These are phyloP conservation scores for Drosophila helvetica DNA, from an alignment of 2,888 invertebrate species.

Conservation along the genomic window DNA sequence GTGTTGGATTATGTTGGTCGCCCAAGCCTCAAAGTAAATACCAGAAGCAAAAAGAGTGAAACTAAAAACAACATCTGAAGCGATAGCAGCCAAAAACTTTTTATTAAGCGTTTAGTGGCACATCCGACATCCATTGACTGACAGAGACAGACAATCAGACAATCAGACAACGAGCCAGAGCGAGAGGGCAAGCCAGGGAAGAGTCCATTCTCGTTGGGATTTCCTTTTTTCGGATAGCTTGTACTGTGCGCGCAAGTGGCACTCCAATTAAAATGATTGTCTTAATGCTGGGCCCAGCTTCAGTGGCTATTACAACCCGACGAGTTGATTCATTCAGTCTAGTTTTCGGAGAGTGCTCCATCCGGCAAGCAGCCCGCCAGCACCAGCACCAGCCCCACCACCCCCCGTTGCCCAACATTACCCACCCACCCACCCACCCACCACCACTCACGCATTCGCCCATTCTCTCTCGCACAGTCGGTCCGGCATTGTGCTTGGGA, in stretches of 20 bases:
- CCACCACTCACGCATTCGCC: conserved; percentile 28
- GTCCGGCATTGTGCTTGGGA: conserved; percentile 18
- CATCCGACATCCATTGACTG: conserved; percentile 33
- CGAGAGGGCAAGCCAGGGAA: neutral
- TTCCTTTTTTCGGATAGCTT: conserved; percentile 33
- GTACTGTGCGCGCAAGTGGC: conserved; percentile 59
- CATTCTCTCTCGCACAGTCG: conserved; percentile 31
- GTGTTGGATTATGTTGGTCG: conserved; percentile 29
- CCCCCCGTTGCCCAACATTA: neutral
- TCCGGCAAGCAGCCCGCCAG: conserved; percentile 18
- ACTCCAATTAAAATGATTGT: conserved; percentile 79
- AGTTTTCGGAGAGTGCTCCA: conserved; percentile 33
- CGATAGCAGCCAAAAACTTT: conserved; percentile 46
- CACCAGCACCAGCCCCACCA: neutral
- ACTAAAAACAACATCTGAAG: conserved; percentile 51
- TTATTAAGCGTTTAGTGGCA: conserved; percentile 48
- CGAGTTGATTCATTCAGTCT: conserved; percentile 49
- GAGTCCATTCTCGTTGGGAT: conserved; percentile 30
- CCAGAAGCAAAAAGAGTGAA: conserved; percentile 26
- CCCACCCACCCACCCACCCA: too few species aligned
- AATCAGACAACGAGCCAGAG: conserved; percentile 3
- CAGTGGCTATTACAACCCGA: conserved; percentile 39
- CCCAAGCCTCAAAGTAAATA: conserved; percentile 36
- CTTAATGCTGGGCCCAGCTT: conserved; percentile 60
- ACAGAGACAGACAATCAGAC: conserved; percentile 10